These are phyloP conservation scores for Limenitis camilla DNA, from an alignment of 2,888 invertebrate species.

Conservation along the genomic window DNA sequence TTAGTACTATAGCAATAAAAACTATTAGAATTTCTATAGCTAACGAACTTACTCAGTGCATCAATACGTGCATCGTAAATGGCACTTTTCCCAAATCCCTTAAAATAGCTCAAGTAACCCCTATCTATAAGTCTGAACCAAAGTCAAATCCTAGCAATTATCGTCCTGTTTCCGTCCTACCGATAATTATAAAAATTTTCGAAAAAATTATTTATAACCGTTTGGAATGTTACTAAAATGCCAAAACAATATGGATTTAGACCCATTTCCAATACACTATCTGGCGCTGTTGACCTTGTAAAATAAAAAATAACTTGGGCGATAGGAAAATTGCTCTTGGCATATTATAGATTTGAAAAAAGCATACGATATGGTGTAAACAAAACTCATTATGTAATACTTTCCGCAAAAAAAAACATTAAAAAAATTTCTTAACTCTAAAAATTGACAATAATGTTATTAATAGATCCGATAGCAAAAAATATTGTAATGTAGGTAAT, in stretches of 20 bases:
- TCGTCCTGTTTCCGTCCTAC: no score
- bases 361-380: constrained; percentile 1
- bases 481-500: no score
- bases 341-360: constrained; percentile 11
- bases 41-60: neutral
- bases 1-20: constrained; percentile 15
- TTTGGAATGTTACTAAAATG: constrained; percentile 13
- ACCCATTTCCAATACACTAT: constrained; percentile 15
- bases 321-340: constrained; percentile 8
- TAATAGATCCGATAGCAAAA: no score
- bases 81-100: constrained; percentile 17
- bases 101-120: constrained; percentile 17
- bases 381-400: no score
- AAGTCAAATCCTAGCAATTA: no score
- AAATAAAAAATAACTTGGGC: no score
- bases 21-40: constrained; percentile 37
- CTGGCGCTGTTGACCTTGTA: constrained; percentile 5
- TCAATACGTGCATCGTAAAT: constrained; percentile 15
- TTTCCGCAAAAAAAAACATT: neutral
- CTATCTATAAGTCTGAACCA: no score
- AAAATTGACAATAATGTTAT: neutral
- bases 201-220: no score
- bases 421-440: neutral
- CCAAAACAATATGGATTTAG: constrained; percentile 14
- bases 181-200: no score